Conservation (phyloP, 1,140 invertebrate genomes). For the Ceratosolen solmsi region DNA sequence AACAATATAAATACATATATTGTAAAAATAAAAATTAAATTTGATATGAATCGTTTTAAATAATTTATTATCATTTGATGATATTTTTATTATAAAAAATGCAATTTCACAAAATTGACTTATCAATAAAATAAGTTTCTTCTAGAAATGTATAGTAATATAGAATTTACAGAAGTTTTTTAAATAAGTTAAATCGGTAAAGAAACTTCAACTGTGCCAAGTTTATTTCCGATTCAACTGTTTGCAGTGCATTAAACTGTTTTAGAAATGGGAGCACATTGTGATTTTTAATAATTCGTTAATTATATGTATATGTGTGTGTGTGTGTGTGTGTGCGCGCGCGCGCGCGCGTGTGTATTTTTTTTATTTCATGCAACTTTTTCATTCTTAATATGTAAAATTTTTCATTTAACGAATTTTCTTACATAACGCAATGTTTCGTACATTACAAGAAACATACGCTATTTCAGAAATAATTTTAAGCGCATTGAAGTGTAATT, state of each 20-base stretch:
- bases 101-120: too few relatives aligned
- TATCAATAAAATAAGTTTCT: too few relatives aligned
- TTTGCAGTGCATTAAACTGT: slow-evolving; percentile 8
- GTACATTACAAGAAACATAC: too few relatives aligned
- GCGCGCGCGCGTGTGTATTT: background rate
- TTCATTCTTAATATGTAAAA: too few relatives aligned
- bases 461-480: background rate
- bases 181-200: background rate
- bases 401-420: background rate
- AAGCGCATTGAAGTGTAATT: too few relatives aligned
- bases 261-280: slow-evolving; percentile 1
- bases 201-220: slow-evolving; percentile 26
- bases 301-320: background rate
- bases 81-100: too few relatives aligned
- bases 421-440: too few relatives aligned
- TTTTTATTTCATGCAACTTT: background rate
- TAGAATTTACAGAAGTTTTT: background rate
- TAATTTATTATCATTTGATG: too few relatives aligned
- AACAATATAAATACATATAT: too few relatives aligned
- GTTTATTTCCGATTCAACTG: slow-evolving; percentile 44
- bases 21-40: too few relatives aligned
- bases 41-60: too few relatives aligned
- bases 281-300: background rate
- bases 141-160: too few relatives aligned
- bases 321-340: background rate